These are phyloP conservation scores for Anagyrus pseudococci DNA, from an alignment of 2,888 invertebrate species.

Conservation along the genomic window DNA sequence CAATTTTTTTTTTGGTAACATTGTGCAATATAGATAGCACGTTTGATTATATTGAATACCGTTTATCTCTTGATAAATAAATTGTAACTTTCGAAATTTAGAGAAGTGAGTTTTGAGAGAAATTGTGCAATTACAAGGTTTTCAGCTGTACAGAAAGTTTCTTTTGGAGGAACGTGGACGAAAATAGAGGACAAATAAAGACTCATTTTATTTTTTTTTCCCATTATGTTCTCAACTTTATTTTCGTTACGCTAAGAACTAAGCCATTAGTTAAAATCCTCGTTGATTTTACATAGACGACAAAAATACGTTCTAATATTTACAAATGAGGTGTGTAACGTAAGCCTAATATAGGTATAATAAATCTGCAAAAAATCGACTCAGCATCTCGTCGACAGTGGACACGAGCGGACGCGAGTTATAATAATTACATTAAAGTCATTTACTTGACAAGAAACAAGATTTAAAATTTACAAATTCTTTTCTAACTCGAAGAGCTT, in stretches of 20 bases:
- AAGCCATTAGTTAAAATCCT: conserved; percentile 59
- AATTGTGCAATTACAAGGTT: no score
- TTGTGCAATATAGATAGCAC: no score
- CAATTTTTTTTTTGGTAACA: no score
- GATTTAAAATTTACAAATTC: not conserved
- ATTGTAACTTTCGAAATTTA: no score
- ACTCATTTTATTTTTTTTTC: conserved; percentile 38
- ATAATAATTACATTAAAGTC: not conserved
- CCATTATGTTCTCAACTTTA: conserved; percentile 54
- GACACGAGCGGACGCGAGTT: conserved; percentile 35
- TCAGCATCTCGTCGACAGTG: conserved; percentile 40
- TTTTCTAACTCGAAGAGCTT: not conserved
- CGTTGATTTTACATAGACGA: conserved; percentile 59
- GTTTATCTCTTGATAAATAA: no score
- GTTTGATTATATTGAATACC: no score
- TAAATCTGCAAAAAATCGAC: conserved; percentile 42
- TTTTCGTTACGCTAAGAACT: conserved; percentile 56
- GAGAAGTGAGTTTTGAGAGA: no score
- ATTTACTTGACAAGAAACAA: conserved; percentile 1
- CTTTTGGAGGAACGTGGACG: conserved; percentile 28
- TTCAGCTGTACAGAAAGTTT: no score
- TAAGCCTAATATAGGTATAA: conserved; percentile 52
- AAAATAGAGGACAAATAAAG: not conserved
- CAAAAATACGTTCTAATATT: conserved; percentile 62
- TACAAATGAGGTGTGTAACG: conserved; percentile 61